Evolutionary conservation across 2,797 vertebrate species (phyloP), one percentile per base, ranked within the genome.

Genomic region (Holocentrus rufus): DNA sequence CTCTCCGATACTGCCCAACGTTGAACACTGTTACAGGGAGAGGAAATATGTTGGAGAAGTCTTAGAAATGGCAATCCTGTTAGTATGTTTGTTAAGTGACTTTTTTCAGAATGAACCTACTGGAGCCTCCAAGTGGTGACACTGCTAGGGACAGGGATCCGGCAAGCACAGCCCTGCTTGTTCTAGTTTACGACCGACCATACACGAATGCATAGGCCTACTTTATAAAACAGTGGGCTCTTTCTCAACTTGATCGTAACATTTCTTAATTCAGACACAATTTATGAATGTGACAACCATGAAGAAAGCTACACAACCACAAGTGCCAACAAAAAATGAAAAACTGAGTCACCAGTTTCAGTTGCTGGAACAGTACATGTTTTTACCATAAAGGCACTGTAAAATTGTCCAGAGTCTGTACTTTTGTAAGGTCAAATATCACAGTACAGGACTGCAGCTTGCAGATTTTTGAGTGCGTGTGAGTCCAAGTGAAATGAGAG

Each of bases 1-100:
- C 95, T 18, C 96, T 87, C 20, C 96, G 91, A 82, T 98, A 98
- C 85, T 97, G 95, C 0, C 96, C 96, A 27, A 98, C 95, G 0
- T 98, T 98, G 80, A 97, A 98, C 69, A 95, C 97, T 97, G 86
- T 2, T 9, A 66, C 36, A 69, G 10, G 64, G 2, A 64, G 9
- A 50, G 36, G 5, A 20, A 14, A n/a, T 36, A 68, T 14, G 4
- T 47, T 46, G 4, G 39, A 57, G 4, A 72, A 9, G 23, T 30
- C 30, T 55, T 9, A 10, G 23, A 54, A 54, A 25, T 22, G 3
- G 1, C 14, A 14, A 54, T 25, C 7, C 3, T 23, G 4, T 8
- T 25, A 22, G 8, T 22, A 23, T 54, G 11, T 54, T 22, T 54
- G 52, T 4, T 54, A 31, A 31, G 7, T 31, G 7, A 3, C 30